Base-by-base conservation (phyloP, 1,140 invertebrate genomes). In the Lepidurus couesii region DNA sequence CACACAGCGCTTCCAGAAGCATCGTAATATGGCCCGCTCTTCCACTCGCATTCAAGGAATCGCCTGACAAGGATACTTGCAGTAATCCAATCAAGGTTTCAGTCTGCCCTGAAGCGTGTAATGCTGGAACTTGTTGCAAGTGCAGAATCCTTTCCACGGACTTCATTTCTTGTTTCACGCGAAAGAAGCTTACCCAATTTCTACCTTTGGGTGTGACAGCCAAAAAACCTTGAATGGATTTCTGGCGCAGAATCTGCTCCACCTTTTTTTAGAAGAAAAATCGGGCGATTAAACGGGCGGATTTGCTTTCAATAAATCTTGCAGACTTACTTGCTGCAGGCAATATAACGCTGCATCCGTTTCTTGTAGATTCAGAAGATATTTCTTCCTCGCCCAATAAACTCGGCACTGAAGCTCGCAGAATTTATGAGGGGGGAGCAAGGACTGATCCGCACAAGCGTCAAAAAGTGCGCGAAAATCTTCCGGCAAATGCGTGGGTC, bases 1-100 rank as follows among this genome's bases (percentile, higher is more conserved):
- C 85, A 89, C 90, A 92, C 16, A 93, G 86, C n/a, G 90, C 89
- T 80, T 95, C 91, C 76, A 94, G 85, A 75, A 95, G 86, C 80
- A 94, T 85, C 34, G 86, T 82, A 9, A 91, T 82, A 81, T 91
- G 90, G 45, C 86, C 83, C 9, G 84, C 81, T 79, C 84, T 83
- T 21, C 77, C 44, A 47, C 75, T 0, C 42, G 42, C 74, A 78
- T 79, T 78, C 47, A 26, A 16, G 43, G 45, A 86, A 86, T 79
- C 7, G 44, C 42, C 85, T 78, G 84, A 86, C 79, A 79, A 85
- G 73, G 81, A 78, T 83, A 84, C 86, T 78, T 89, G 88, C 53
- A 65, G 53, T 65, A 65, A 65, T 65, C 53, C n/a, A n/a, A 65
- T 65, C 53, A 65, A 65, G 21, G 21, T 65, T 7, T 65, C 53